Percentiles rank a stretch among this genome's conserved stretches.
phyloP scores from a whole-genome alignment of 2,888 invertebrate genomes.

The Diachrysia chrysitis region DNA sequence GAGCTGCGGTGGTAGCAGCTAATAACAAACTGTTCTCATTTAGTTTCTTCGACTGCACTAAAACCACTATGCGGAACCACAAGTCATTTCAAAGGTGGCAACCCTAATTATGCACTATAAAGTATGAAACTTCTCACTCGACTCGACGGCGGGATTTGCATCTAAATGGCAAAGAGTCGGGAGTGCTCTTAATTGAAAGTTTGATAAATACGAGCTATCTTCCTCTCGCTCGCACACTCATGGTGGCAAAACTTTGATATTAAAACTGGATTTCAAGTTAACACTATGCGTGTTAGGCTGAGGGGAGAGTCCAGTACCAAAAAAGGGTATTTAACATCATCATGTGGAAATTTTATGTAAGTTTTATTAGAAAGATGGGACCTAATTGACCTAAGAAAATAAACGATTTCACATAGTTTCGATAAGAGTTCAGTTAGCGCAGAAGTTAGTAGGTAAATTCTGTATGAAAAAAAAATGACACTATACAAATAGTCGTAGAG shows the following conservation, averaged over 20 bases:
- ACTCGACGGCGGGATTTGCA: slow-evolving; percentile 75
- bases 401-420: no score
- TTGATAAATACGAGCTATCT: slow-evolving; percentile 73
- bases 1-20: background rate
- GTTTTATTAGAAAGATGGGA: no score
- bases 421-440: no score
- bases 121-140: slow-evolving; percentile 67
- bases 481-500: no score
- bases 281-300: slow-evolving; percentile 49
- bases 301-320: slow-evolving; percentile 24
- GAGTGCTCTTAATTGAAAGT: slow-evolving; percentile 83
- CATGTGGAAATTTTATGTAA: no score
- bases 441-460: no score
- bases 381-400: no score
- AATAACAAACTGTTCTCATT: slow-evolving; percentile 8
- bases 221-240: slow-evolving; percentile 44
- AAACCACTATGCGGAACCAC: slow-evolving; percentile 29
- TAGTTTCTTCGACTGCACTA: slow-evolving; percentile 16
- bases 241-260: slow-evolving; percentile 62
- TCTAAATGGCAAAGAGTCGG: slow-evolving; percentile 80
- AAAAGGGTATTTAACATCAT: slow-evolving; percentile 14
- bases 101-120: slow-evolving; percentile 63
- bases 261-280: slow-evolving; percentile 63
- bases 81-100: slow-evolving; percentile 47
- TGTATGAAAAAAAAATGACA: no score